Conservation (phyloP, 2,797 vertebrate species). For the Nannoperca australis region DNA sequence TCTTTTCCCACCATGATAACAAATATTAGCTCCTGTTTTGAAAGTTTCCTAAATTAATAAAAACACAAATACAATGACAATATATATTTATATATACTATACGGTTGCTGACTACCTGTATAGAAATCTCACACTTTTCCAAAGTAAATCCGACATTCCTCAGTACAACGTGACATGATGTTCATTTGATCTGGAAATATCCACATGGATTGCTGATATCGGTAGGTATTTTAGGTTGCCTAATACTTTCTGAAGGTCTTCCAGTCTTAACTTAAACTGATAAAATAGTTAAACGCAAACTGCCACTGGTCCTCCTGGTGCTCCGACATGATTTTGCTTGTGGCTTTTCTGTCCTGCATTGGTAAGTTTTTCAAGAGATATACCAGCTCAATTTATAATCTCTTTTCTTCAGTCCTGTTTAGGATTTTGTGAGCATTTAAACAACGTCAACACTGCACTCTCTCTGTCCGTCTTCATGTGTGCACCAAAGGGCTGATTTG, state of each 20-base stretch:
- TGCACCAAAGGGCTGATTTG: conserved; percentile 58
- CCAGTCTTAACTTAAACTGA: conserved; percentile 10
- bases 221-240: conserved; percentile 41
- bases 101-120: neutral
- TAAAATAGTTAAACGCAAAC: conserved; percentile 61
- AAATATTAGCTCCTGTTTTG: neutral
- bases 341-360: conserved; percentile 69
- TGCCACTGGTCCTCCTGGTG: neutral
- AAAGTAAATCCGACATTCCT: neutral
- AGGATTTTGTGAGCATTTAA: neutral
- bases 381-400: neutral
- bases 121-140: neutral
- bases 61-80: neutral
- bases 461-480: neutral
- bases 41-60: neutral
- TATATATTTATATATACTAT: neutral
- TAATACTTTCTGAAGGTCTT: conserved; percentile 45
- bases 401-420: neutral
- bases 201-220: conserved; percentile 21
- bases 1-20: conserved; percentile 62
- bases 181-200: neutral
- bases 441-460: neutral
- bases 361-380: conserved; percentile 57
- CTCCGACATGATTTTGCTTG: conserved; percentile 72
- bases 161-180: neutral